Evolutionary conservation across 2,113 vertebrate genomes (phyloP).

Genomic region (Pavo muticus): DNA sequence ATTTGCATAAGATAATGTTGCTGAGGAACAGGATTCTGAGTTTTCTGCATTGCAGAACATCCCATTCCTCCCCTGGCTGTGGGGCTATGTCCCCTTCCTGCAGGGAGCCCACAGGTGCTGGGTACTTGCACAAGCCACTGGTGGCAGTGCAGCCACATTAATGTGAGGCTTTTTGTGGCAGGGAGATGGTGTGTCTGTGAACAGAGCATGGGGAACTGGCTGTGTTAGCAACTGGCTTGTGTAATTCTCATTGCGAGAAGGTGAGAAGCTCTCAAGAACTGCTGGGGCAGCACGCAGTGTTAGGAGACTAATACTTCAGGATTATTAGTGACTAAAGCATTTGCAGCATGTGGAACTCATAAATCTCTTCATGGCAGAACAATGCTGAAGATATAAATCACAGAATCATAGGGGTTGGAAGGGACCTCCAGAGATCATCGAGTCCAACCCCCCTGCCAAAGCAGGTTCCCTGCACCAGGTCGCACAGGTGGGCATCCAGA

Average conservation of each 20-base stretch:
- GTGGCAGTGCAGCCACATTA: background rate
- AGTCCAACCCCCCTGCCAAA: no score
- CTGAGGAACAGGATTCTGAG: background rate
- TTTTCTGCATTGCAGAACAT: background rate
- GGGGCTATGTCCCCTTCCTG: background rate
- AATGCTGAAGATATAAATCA: background rate
- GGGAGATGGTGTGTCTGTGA: background rate
- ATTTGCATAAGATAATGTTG: background rate
- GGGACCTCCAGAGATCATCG: no score
- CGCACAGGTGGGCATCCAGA: no score
- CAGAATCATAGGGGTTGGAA: no score
- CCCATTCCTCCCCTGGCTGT: background rate
- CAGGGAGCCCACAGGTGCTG: background rate
- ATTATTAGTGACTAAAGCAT: background rate
- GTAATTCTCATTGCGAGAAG: background rate
- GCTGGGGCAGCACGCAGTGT: background rate
- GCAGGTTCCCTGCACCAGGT: no score
- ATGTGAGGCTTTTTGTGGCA: background rate
- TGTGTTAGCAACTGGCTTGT: background rate
- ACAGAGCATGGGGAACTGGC: background rate
- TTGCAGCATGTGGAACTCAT: background rate
- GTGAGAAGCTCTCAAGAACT: background rate
- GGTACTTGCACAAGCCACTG: background rate
- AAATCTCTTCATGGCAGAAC: background rate
- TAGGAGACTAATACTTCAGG: background rate